Evolutionary conservation across 2,888 invertebrate species (phyloP).

Genomic region (Macaria notata): DNA sequence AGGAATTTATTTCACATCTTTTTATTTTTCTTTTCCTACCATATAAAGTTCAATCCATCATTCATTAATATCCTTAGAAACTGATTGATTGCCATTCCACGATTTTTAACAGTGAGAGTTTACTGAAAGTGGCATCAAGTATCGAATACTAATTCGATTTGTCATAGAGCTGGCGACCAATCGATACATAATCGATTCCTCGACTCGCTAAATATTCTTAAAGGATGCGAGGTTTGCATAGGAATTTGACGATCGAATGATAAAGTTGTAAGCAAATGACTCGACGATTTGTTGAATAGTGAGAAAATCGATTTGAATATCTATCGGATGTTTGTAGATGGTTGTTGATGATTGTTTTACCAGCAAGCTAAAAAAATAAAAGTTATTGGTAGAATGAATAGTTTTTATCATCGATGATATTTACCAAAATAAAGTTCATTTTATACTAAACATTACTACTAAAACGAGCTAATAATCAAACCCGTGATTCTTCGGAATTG

Average conservation of each 20-base stretch:
- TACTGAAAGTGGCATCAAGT: constrained; percentile 27
- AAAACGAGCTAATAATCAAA: no score
- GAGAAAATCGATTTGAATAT: constrained; percentile 40
- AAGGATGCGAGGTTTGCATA: constrained; percentile 35
- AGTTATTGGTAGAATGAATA: no score
- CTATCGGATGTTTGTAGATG: no score
- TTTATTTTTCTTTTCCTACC: no score
- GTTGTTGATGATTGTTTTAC: no score
- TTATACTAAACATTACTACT: no score
- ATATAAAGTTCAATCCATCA: no score
- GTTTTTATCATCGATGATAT: no score
- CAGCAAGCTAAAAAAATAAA: no score
- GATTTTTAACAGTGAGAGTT: constrained; percentile 29
- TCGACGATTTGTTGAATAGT: constrained; percentile 28
- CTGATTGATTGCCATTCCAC: constrained; percentile 8
- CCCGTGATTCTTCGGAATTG: no score
- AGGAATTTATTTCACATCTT: no score
- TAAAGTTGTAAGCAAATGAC: constrained; percentile 27
- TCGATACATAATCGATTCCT: constrained; percentile 49
- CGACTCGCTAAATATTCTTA: constrained; percentile 29
- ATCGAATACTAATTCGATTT: constrained; percentile 35
- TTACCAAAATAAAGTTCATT: no score
- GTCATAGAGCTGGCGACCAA: constrained; percentile 26
- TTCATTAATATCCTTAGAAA: neutral
- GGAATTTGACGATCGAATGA: constrained; percentile 41